A percentile compares a stretch with the other conserved stretches of the same genome.
Evolutionary conservation across 2,113 vertebrate species (phyloP).

Genomic region (Psammodynastes pulverulentus): DNA sequence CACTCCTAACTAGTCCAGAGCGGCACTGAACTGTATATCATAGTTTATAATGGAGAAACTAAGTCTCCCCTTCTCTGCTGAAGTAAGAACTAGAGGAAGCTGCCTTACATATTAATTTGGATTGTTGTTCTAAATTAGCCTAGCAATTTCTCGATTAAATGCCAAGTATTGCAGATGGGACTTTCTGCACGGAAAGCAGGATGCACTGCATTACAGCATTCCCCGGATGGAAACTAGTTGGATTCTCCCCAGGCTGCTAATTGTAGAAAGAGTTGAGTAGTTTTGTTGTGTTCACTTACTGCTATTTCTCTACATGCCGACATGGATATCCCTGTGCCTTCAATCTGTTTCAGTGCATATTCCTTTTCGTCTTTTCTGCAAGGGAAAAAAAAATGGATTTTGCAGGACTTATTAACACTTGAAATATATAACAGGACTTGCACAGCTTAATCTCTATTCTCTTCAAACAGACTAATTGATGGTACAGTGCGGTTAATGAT

Average conservation of each 20-base stretch:
- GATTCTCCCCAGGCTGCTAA: neutral
- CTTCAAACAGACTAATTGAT: neutral
- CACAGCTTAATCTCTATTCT: conserved; percentile 10
- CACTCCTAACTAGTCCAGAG: neutral
- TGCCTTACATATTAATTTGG: neutral
- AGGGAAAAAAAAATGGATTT: conserved; percentile 40
- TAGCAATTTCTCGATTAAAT: neutral
- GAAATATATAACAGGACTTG: conserved; percentile 32
- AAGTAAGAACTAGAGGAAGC: neutral
- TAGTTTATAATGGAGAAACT: neutral
- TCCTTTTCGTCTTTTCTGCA: conserved; percentile 84
- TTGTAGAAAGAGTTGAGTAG: neutral
- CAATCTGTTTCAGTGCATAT: conserved; percentile 84
- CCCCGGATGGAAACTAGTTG: neutral
- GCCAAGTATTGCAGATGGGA: neutral
- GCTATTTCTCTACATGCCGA: conserved; percentile 86
- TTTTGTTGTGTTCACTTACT: conserved; percentile 71
- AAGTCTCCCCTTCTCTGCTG: neutral
- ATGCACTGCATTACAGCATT: neutral
- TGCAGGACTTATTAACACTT: conserved; percentile 48
- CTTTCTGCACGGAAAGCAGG: neutral
- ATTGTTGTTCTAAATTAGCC: neutral
- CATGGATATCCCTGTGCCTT: conserved; percentile 87
- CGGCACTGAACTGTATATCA: neutral
- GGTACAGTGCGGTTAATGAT: neutral